These are phyloP conservation scores for Theristicus caerulescens DNA, from an alignment of 2,113 vertebrate species.

Conservation along the genomic window DNA sequence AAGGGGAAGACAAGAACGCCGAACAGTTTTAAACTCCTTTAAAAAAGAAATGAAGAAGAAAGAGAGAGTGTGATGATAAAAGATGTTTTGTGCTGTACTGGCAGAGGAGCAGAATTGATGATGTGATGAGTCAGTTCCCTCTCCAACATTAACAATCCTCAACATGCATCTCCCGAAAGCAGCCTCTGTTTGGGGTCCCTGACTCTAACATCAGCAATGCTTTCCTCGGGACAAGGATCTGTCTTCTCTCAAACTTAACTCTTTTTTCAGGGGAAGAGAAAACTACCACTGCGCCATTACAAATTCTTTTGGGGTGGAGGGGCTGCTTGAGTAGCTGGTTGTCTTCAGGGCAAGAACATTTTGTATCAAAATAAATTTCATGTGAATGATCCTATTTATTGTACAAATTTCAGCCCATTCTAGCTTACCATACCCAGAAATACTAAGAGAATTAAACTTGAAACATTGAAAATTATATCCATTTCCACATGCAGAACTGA, in stretches of 20 bases:
- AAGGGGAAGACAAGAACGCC: not conserved
- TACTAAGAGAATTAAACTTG: not conserved
- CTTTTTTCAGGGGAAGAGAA: not conserved
- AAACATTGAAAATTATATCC: not conserved
- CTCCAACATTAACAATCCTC: not conserved
- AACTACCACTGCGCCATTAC: not conserved
- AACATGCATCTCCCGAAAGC: not conserved
- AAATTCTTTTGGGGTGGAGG: not conserved
- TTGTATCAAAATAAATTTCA: not conserved
- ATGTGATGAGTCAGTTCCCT: slow-evolving; percentile 47
- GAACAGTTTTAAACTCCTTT: not conserved
- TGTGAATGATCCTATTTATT: not conserved
- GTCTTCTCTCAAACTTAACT: slow-evolving; percentile 6
- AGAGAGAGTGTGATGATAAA: not conserved
- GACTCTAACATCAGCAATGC: not conserved
- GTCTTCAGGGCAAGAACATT: not conserved
- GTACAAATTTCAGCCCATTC: not conserved
- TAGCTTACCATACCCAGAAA: not conserved
- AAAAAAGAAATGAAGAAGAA: not conserved
- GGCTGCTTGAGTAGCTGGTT: not conserved
- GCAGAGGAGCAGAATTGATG: slow-evolving; percentile 34
- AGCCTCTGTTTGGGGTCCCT: not conserved
- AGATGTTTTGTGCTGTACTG: slow-evolving; percentile 33
- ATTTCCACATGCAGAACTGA: not conserved
- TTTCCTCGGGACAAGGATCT: slow-evolving; percentile 19